phyloP scores from a whole-genome alignment of 2,113 vertebrate species.

The Balaenoptera acutorostrata region DNA sequence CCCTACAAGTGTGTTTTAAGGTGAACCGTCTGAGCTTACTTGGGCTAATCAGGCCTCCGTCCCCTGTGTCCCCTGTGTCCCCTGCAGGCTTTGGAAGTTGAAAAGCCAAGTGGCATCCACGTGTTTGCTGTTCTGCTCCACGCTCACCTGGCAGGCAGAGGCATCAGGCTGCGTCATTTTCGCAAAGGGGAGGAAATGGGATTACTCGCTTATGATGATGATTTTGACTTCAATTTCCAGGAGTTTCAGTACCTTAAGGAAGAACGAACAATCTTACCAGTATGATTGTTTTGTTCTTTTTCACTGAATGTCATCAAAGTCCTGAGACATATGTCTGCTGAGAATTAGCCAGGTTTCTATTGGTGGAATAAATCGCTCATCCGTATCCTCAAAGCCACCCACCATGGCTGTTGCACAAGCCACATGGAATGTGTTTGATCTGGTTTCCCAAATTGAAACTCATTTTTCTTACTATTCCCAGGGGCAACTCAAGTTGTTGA shows the following conservation, averaged over 20 bases:
- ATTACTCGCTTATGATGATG: slow-evolving; percentile 85
- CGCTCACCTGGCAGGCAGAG: slow-evolving; percentile 88
- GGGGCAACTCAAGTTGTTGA: neutral
- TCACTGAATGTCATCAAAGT: neutral
- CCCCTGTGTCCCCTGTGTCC: neutral
- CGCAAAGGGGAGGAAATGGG: slow-evolving; percentile 83
- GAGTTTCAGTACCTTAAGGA: slow-evolving; percentile 89
- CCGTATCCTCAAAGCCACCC: neutral
- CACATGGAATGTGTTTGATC: slow-evolving; percentile 53
- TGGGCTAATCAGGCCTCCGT: neutral
- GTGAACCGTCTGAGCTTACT: neutral
- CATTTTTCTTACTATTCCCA: slow-evolving; percentile 35
- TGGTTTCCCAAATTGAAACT: slow-evolving; percentile 40
- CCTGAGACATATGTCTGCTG: neutral
- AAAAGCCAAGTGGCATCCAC: slow-evolving; percentile 85
- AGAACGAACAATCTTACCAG: slow-evolving; percentile 87
- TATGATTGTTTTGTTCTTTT: slow-evolving; percentile 61
- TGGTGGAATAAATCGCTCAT: neutral
- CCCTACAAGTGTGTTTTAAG: neutral
- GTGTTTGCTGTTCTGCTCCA: slow-evolving; percentile 90
- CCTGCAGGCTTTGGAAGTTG: slow-evolving; percentile 84
- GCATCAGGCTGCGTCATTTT: slow-evolving; percentile 87
- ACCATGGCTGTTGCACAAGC: neutral
- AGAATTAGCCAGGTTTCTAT: neutral
- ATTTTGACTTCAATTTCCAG: slow-evolving; percentile 93